Evolutionary conservation across 2,888 invertebrate species (phyloP), one percentile per base, ranked within the genome.

Genomic region (Metalampra italica): DNA sequence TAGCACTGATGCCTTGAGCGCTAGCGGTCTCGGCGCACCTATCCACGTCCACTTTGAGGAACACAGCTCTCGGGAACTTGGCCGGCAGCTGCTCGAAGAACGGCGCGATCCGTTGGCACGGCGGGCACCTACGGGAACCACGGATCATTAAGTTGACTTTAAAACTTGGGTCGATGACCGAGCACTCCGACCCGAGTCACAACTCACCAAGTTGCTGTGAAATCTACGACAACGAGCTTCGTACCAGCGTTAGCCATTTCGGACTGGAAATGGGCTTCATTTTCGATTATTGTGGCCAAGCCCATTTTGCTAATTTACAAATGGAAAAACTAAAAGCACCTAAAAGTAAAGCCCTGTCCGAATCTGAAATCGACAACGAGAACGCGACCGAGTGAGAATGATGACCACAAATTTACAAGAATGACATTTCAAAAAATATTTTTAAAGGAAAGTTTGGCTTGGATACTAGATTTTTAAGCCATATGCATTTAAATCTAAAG

Each of bases 41-140:
- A 72, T 99, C 98, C 13, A 99, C 98, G 80, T 98, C 98, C 8
- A 99, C 96, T 86, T 98, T 97, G 12, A 98, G 83, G 73, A 99
- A 99, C 12, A 97, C 92, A 11, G 97, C 98, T 62, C 94, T 93
- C 0, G 96, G 93, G 80, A 96, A 99, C 80, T 96, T 96, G 8
- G 91, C 91, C 14, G 98, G 95, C 37, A 98, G 86, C 71, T 96
- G 94, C 65, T 97, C 96, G 80, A 97, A 98, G 47, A 95, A 88
- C 8, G 99, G 99, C 5, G 97, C 96, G 68, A 99, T 98, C 71
- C 94, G 91, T 72, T 96, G 96, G 74, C 99, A 99, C 3, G 99
- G 99, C 1, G 97, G 98, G 84, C 99, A 99, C 98, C 98, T 97
- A 30, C 38, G 55, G 36, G 38, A 48, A 47, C 38, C 45, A 54